Conservation (phyloP, 2,888 invertebrate genomes). For the Scaptomyza caliginosa region DNA sequence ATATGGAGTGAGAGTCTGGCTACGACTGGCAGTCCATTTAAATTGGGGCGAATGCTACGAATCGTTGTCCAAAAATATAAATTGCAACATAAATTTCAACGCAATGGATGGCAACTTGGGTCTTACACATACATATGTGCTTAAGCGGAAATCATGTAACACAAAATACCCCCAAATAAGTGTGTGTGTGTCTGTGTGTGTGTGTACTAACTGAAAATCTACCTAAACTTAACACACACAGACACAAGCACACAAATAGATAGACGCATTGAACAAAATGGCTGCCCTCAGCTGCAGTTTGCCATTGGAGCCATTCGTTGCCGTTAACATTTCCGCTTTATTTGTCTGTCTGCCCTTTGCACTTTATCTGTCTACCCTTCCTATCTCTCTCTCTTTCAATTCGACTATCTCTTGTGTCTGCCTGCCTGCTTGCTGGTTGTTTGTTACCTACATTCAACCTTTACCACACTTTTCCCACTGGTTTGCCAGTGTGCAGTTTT, state of each 20-base stretch:
- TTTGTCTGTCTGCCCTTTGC: constrained; percentile 62
- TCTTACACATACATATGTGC: constrained; percentile 43
- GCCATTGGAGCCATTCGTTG: constrained; percentile 70
- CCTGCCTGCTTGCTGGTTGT: constrained; percentile 45
- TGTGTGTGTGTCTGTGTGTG: constrained; percentile 4
- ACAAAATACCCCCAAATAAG: constrained; percentile 48
- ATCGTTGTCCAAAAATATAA: constrained; percentile 54
- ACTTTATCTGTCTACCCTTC: constrained; percentile 44
- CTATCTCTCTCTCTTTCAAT: constrained; percentile 1
- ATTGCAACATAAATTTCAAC: constrained; percentile 72
- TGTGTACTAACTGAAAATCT: constrained; percentile 23
- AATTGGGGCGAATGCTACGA: constrained; percentile 37
- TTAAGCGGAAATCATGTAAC: constrained; percentile 70
- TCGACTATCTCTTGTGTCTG: constrained; percentile 13
- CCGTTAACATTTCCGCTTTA: constrained; percentile 79
- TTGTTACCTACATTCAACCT: constrained; percentile 56
- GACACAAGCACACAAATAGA: not conserved
- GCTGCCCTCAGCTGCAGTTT: constrained; percentile 51
- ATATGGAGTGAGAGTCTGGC: constrained; percentile 18
- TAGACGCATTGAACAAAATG: constrained; percentile 39
- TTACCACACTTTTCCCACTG: not conserved
- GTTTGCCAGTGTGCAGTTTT: constrained; percentile 47
- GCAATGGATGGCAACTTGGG: constrained; percentile 25
- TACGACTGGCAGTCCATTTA: constrained; percentile 60
- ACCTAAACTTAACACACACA: constrained; percentile 29